Evolutionary conservation across 2,888 invertebrate genomes (phyloP).

Genomic region (Pseudoips prasinana): DNA sequence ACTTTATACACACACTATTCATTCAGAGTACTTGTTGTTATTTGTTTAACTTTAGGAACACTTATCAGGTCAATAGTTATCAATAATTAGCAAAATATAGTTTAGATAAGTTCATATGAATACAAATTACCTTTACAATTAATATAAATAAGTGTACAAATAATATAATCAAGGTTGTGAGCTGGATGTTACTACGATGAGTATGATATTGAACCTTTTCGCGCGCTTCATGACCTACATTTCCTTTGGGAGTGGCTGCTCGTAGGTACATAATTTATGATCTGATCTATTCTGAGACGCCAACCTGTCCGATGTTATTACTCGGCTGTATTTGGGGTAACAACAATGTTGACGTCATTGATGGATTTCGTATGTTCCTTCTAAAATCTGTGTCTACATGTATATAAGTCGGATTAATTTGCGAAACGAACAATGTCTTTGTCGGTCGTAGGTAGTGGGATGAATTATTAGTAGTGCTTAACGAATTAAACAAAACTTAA

Average conservation of each 20-base stretch:
- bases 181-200: constrained; percentile 8
- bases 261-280: constrained; percentile 49
- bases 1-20: constrained; percentile 24
- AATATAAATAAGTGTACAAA: constrained; percentile 1
- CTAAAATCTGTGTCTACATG: too few species aligned
- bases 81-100: too few species aligned
- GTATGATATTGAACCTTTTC: constrained; percentile 20
- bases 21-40: neutral
- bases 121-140: too few species aligned
- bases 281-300: constrained; percentile 36
- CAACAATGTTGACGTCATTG: constrained; percentile 3
- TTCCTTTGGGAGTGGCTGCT: constrained; percentile 36
- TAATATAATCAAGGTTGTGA: constrained; percentile 6
- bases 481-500: too few species aligned
- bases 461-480: too few species aligned
- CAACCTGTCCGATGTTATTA: constrained; percentile 20
- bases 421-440: too few species aligned
- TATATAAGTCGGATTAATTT: too few species aligned
- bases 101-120: too few species aligned
- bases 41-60: neutral
- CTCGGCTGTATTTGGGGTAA: constrained; percentile 8
- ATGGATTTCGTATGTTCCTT: constrained; percentile 4
- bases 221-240: constrained; percentile 42
- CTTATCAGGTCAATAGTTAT: too few species aligned
- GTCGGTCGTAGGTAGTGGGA: too few species aligned